Base-by-base conservation (phyloP, 2,888 invertebrate species). In the Sinohyriopsis cumingii region DNA sequence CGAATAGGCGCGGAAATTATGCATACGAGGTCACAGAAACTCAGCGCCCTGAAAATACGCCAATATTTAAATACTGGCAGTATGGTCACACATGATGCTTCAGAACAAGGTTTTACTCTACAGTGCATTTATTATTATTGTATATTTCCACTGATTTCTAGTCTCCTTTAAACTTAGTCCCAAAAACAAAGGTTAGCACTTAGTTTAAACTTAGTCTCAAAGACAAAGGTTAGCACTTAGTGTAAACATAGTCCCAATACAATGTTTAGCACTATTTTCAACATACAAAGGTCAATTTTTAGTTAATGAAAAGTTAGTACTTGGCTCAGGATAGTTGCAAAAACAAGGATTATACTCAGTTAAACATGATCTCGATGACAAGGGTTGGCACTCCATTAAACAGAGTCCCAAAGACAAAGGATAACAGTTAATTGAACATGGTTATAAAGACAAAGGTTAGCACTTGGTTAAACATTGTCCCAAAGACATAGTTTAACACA, bases 391-490 rank as follows among this genome's bases (percentile, higher is more conserved):
- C 20, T 28, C 61, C 9, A 28, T 20, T 93, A 74, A 95, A 95
- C 89, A 93, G 99, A 85, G 99, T 99, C 86, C 99, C 99, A 76
- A 98, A 98, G 91, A 99, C 99, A 66, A 95, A 95, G 91, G 96
- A 95, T 87, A 83, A 82, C 65, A 20, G 15, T 53, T 69, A 19
- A 28, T 20, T 99, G 74, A 95, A 95, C 89, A 93, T 99, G 85
- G 99, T 99, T 86, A 99, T 99, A 76, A 98, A 98, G 91, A 99
- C 99, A 66, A 95, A 95, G 91, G 96, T 95, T 33, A 33, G 33
- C 9, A 9, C 33, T 33, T 33, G 33, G 33, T 9, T 33, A 9
- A 33, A 33, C 9, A 33, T 33, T 9, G 9, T 33, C 33, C 33
- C 33, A 33, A 33, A 33, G 33, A 33, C 33, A 33, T 9, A 33